Conservation (phyloP, 35 echinoderm and acorn worm species). For the Chiridota heheva region DNA sequence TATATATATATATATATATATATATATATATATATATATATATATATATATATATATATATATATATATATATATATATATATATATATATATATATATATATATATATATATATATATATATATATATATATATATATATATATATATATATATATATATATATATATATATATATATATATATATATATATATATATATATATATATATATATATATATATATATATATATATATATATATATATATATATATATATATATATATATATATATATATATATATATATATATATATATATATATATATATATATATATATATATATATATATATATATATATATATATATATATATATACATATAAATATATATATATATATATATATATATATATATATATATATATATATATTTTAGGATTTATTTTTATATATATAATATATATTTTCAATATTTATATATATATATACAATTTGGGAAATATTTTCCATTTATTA, state of each 20-base stretch:
- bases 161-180: slow-evolving; percentile 7
- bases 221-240: background rate
- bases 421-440: too few relatives aligned
- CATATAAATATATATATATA: background rate
- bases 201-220: background rate
- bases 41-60: slow-evolving; percentile 13
- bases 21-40: slow-evolving; percentile 20
- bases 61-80: slow-evolving; percentile 20
- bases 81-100: slow-evolving; percentile 17
- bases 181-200: background rate
- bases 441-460: too few relatives aligned
- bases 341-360: background rate
- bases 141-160: background rate
- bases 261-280: background rate
- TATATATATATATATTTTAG: background rate
- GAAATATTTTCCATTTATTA: too few relatives aligned
- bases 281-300: background rate
- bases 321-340: background rate
- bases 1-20: slow-evolving; percentile 17
- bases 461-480: too few relatives aligned
- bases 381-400: background rate
- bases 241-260: background rate
- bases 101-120: slow-evolving; percentile 20
- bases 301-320: background rate
- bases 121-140: slow-evolving; percentile 10